Base-by-base conservation (phyloP, 2,888 invertebrate genomes). In the Ecdyonurus torrentis region DNA sequence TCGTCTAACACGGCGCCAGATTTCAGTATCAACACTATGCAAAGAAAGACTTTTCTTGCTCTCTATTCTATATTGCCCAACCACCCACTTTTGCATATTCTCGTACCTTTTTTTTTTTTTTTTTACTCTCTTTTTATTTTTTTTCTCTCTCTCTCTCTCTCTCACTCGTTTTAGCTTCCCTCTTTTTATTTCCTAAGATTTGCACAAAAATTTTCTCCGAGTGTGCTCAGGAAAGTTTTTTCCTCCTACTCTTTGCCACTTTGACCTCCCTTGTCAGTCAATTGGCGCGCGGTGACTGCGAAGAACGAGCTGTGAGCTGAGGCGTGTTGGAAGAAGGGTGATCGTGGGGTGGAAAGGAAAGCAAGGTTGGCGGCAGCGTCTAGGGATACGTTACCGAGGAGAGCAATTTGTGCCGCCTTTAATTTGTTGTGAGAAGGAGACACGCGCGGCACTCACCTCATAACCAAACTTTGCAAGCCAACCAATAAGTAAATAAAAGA, bases 151-250 rank as follows among this genome's bases (percentile, higher is more conserved):
- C n/a, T n/a, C n/a, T n/a, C n/a, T n/a, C n/a, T n/a, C n/a, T n/a
- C n/a, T n/a, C n/a, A n/a, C n/a, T n/a, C n/a, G n/a, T 37, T 37
- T 37, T 37, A 37, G 37, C 37, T 37, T 37, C 37, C 37, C 37
- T 37, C 37, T 37, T 37, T 37, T 37, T 37, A 37, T 37, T 37
- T 37, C 37, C 37, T 37, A 22, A 22, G 55, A 55, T 55, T 55
- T 55, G 55, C 55, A 55, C 55, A 55, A 55, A 55, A 55, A 55
- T 55, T 55, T 55, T 37, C 37, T 37, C 37, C 5, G 37, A 37
- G 37, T 37, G 37, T 37, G 37, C 37, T 37, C 37, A 37, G 7
- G 7, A 55, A 55, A 55, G 55, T 55, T 55, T 55, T 55, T 7
- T 20, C 20, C 55, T 5, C 15, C 37, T 5, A 10, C 37, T 37